A percentile compares a stretch with the other conserved stretches of the same genome.
phyloP scores from a whole-genome alignment of 2,797 vertebrate species.

The Anisognathus igniventris region DNA sequence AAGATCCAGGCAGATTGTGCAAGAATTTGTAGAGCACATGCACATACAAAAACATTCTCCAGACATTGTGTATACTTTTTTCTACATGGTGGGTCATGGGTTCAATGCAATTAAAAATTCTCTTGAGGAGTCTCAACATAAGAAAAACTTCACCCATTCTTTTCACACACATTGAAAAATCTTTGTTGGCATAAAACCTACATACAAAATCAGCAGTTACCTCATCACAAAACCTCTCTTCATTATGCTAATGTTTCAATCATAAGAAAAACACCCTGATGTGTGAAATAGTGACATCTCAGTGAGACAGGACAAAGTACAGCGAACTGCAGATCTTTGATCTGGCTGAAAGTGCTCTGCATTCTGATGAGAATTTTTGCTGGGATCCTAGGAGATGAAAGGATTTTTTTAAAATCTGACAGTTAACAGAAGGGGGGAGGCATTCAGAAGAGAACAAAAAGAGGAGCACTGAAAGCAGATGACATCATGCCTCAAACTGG shows the following conservation, averaged over 20 bases:
- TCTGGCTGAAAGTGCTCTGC: slow-evolving; percentile 27
- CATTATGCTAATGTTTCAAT: slow-evolving; percentile 30
- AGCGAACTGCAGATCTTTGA: slow-evolving; percentile 32
- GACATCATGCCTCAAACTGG: slow-evolving; percentile 28
- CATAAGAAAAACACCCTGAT: slow-evolving; percentile 8
- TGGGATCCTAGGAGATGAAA: slow-evolving; percentile 41
- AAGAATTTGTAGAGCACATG: not conserved
- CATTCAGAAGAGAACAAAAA: slow-evolving; percentile 55
- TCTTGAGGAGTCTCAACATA: not conserved
- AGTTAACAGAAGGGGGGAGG: not conserved
- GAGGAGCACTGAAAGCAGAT: slow-evolving; percentile 34
- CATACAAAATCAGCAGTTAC: not conserved
- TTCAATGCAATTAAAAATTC: slow-evolving; percentile 6
- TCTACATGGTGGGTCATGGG: not conserved
- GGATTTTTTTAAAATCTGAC: slow-evolving; percentile 10
- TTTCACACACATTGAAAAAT: not conserved
- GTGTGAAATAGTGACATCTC: slow-evolving; percentile 37
- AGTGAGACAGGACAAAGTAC: slow-evolving; percentile 20
- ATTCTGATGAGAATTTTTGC: slow-evolving; percentile 50
- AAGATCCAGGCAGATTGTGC: not conserved
- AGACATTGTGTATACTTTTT: not conserved
- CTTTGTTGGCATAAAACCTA: not conserved
- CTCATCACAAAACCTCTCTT: slow-evolving; percentile 7
- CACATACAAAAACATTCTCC: not conserved
- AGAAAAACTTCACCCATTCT: not conserved